A percentile compares a stretch with the other conserved stretches of the same genome.
Evolutionary conservation across 1,140 invertebrate genomes (phyloP).

Genomic region (Pseudomyrmex gracilis): DNA sequence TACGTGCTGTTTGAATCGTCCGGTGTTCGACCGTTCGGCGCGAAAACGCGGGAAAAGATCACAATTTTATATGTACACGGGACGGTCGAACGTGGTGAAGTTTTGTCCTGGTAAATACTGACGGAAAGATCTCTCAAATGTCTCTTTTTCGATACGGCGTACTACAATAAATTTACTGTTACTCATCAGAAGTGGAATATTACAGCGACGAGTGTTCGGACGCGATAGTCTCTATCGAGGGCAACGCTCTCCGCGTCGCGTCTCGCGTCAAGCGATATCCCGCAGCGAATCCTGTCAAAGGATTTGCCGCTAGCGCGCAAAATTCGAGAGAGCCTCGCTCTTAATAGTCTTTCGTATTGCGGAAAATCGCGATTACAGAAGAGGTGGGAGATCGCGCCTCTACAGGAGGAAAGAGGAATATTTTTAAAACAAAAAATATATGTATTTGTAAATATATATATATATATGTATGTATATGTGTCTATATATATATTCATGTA

Average conservation of each 20-base stretch:
- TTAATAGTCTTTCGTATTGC: constrained; percentile 20
- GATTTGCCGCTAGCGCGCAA: neutral
- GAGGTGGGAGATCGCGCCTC: constrained; percentile 1
- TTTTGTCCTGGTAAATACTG: constrained; percentile 71
- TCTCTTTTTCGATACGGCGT: constrained; percentile 63
- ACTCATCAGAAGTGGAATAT: constrained; percentile 13
- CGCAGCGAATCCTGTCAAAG: neutral
- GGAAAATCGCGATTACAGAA: constrained; percentile 33
- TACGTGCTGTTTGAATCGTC: constrained; percentile 33
- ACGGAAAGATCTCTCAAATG: constrained; percentile 65
- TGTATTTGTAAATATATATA: constrained; percentile 66
- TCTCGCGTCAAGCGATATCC: constrained; percentile 19
- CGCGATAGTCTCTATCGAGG: constrained; percentile 1
- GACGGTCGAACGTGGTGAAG: neutral
- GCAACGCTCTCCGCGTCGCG: neutral
- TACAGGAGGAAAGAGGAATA: neutral
- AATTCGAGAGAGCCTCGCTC: constrained; percentile 24
- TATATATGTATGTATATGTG: constrained; percentile 37
- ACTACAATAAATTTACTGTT: constrained; percentile 76
- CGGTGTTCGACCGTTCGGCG: constrained; percentile 20
- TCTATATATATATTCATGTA: constrained; percentile 27
- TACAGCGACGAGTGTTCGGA: neutral
- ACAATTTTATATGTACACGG: neutral
- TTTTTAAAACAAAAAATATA: constrained; percentile 67
- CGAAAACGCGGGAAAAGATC: constrained; percentile 42